Evolutionary conservation across 2,113 vertebrate species (phyloP), one percentile per base, ranked within the genome.

Genomic region (Sebastes schlegelii): DNA sequence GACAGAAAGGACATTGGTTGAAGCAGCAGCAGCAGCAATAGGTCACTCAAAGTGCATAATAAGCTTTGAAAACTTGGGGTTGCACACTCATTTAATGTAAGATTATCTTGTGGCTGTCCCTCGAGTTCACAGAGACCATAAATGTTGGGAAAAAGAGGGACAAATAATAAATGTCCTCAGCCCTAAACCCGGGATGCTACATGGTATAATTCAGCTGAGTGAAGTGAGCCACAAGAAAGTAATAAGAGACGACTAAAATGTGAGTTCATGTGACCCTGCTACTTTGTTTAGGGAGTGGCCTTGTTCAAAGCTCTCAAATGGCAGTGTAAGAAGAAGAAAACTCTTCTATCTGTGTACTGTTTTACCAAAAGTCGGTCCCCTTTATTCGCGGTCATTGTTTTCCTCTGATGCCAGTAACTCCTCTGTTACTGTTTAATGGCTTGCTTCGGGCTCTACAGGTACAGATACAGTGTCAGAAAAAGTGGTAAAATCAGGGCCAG

Each of bases 91-190:
- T 79, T 54, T 70, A 6, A 69, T 71, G 49, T 16, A 13, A 71
- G 26, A 42, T 63, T 11, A 70, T 74, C 70, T 46, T 46, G 40
- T 66, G 10, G 17, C 5, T 9, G n/a, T 45, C 51, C 49, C 51
- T 60, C 17, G 16, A 9, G 5, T 60, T 64, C 45, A 64, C 26
- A 49, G 49, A 73, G 16, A 71, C 16, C 49, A 46, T 43, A 76
- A 73, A 64, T 84, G 19, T 17, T 72, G 8, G 58, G 54, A 68
- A 83, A 62, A 62, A 69, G 40, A 81, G 64, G 45, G 65, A 48
- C 1, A 85, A 57, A 63, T 73, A 4, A 76, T 71, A 51, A 74
- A 79, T 60, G 69, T 81, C 62, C 21, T 17, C 45, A n/a, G 58
- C 71, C 17, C 9, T 45, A 14, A 58, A 63, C 23, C 9, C 0